phyloP scores from a whole-genome alignment of 1,140 invertebrate species.

The Drosophila mojavensis region DNA sequence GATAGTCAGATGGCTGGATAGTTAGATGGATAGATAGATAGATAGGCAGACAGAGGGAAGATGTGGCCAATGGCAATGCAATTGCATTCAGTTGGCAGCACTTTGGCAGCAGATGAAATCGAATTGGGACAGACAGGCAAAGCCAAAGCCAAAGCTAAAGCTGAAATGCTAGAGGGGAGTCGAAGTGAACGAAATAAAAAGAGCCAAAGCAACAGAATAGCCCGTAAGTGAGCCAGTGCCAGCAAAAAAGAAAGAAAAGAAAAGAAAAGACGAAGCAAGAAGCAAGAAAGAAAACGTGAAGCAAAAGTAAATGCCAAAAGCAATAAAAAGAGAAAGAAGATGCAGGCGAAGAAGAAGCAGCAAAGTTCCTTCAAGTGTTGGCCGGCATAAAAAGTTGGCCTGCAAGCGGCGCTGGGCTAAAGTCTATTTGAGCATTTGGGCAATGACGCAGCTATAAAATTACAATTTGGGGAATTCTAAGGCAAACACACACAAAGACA shows the following conservation, averaged over 20 bases:
- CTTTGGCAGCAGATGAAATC: slow-evolving; percentile 65
- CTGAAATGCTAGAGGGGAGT: slow-evolving; percentile 46
- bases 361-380: slow-evolving; percentile 39
- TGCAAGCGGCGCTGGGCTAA: slow-evolving; percentile 44
- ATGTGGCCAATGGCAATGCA: slow-evolving; percentile 66
- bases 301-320: not conserved
- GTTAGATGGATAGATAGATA: no score
- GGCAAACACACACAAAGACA: slow-evolving; percentile 54
- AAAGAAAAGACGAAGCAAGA: not conserved
- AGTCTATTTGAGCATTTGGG: slow-evolving; percentile 79
- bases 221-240: slow-evolving; percentile 1
- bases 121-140: slow-evolving; percentile 61
- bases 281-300: not conserved
- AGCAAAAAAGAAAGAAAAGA: not conserved
- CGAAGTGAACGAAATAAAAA: slow-evolving; percentile 9
- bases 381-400: slow-evolving; percentile 42
- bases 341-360: no score
- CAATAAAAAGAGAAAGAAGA: not conserved
- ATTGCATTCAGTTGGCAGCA: slow-evolving; percentile 74
- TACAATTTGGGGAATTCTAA: slow-evolving; percentile 81
- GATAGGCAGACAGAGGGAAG: not conserved
- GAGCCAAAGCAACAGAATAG: not conserved
- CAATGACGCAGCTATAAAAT: slow-evolving; percentile 80
- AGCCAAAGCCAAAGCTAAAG: slow-evolving; percentile 3
- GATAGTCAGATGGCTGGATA: not conserved